Percentiles rank a stretch among this genome's conserved stretches.
Evolutionary conservation across 2,113 vertebrate genomes (phyloP).

Genomic region (Ifrita kowaldi): DNA sequence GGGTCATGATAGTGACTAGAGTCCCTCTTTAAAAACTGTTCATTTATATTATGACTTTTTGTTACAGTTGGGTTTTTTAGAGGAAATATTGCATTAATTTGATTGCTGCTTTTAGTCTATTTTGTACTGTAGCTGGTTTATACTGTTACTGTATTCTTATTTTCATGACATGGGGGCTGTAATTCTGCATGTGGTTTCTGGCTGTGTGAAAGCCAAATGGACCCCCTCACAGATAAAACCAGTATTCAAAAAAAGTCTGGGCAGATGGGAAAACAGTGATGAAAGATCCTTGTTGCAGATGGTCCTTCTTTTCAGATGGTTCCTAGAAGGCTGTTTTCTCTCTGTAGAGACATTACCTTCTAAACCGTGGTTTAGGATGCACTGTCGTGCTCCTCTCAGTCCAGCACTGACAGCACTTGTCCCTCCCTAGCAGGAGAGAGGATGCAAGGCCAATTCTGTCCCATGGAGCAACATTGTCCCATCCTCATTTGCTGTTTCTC

Average conservation of each 20-base stretch:
- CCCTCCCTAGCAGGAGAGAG: neutral
- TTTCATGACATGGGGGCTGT: neutral
- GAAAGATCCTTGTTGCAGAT: neutral
- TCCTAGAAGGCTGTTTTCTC: neutral
- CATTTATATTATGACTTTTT: neutral
- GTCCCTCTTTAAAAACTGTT: neutral
- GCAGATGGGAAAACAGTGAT: neutral
- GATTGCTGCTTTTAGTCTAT: neutral
- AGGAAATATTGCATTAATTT: neutral
- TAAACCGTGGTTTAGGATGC: neutral
- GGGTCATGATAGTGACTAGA: neutral
- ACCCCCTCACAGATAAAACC: neutral
- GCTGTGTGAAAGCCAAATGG: neutral
- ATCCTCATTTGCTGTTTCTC: neutral
- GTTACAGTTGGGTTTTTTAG: neutral
- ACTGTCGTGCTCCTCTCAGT: neutral
- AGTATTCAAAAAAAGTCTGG: neutral
- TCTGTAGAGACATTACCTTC: neutral
- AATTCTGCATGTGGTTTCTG: neutral
- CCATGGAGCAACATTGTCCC: neutral
- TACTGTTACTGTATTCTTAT: neutral
- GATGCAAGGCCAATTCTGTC: neutral
- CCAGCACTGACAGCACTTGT: neutral
- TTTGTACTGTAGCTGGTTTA: neutral
- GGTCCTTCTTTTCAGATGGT: neutral